Conservation (phyloP, 2,888 invertebrate genomes). For the Mesorhabditis belari region DNA sequence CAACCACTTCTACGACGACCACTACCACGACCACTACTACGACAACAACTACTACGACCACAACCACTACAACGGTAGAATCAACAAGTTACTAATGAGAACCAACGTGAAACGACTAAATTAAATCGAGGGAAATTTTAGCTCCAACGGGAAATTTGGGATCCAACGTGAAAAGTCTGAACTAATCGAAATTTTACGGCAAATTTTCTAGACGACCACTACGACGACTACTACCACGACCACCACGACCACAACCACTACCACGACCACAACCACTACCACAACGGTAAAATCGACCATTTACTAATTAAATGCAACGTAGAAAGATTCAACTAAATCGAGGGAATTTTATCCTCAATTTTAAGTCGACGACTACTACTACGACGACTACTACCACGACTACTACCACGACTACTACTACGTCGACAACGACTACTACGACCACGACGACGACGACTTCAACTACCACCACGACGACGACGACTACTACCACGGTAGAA, state of each 20-base stretch:
- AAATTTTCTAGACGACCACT: background rate
- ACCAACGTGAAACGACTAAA: background rate
- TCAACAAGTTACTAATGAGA: background rate
- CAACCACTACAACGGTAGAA: background rate
- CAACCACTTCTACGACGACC: background rate
- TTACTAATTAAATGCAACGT: too few species aligned
- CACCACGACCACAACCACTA: background rate
- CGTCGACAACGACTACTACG: background rate
- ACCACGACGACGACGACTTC: background rate
- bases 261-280: background rate
- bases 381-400: too few species aligned
- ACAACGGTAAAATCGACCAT: too few species aligned
- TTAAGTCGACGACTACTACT: too few species aligned
- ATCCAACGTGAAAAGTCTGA: too few species aligned
- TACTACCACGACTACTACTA: background rate
- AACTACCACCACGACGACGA: background rate
- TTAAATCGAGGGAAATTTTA: background rate
- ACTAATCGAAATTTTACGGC: too few species aligned
- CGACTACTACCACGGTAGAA: background rate
- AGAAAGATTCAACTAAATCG: too few species aligned
- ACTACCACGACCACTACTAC: background rate
- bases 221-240: too few species aligned
- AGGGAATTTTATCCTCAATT: too few species aligned
- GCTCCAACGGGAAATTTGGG: too few species aligned
- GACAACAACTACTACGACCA: background rate